phyloP scores from a whole-genome alignment of 2,113 vertebrate species.

The Equus przewalskii region DNA sequence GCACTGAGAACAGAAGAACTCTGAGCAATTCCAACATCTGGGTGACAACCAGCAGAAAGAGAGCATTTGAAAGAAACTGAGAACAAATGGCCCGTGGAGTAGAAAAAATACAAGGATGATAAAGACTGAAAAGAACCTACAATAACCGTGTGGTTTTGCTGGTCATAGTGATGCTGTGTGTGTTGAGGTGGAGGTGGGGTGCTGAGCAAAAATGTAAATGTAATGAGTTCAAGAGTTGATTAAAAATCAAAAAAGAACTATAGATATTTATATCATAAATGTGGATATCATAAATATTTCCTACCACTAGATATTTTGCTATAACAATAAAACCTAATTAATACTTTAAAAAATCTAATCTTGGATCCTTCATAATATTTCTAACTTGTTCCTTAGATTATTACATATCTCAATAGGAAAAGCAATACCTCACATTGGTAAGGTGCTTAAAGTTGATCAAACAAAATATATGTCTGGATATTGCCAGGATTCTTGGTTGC shows the following conservation, averaged over 20 bases:
- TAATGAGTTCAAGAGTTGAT: background rate
- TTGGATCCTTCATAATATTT: constrained; percentile 7
- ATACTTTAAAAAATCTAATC: background rate
- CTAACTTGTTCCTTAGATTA: background rate
- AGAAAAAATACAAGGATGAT: background rate
- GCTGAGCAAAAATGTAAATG: background rate
- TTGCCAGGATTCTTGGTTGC: constrained; percentile 12
- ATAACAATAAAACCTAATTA: background rate
- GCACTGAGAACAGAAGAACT: background rate
- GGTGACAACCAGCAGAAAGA: background rate
- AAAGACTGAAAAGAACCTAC: background rate
- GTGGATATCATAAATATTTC: background rate
- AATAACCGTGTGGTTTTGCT: background rate
- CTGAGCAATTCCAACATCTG: background rate
- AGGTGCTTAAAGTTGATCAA: background rate
- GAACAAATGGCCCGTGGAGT: background rate
- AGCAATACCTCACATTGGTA: background rate
- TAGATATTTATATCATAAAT: background rate
- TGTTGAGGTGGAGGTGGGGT: background rate
- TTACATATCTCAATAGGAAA: background rate
- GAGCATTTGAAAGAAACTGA: constrained; percentile 43
- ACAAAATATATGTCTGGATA: background rate
- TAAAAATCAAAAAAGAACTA: background rate
- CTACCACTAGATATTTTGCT: background rate
- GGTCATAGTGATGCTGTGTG: background rate